phyloP scores from a whole-genome alignment of 2,113 vertebrate species.

The Arenaria interpres region DNA sequence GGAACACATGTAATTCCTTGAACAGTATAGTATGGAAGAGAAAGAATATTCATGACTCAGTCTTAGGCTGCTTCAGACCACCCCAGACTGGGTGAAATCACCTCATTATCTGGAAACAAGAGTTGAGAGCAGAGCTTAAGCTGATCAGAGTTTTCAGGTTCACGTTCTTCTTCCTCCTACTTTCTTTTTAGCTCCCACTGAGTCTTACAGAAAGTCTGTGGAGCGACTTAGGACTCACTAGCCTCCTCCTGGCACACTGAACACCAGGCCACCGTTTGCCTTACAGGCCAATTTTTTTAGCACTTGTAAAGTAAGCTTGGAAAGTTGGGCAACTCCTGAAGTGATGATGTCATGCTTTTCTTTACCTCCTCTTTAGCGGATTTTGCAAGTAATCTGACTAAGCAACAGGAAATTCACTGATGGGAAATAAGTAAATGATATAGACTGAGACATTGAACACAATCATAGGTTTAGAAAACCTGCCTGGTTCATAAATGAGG shows the following conservation, averaged over 20 bases:
- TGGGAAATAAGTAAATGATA: background rate
- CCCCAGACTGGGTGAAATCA: background rate
- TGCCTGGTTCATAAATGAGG: rapidly evolving
- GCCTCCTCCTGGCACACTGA: background rate
- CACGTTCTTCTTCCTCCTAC: background rate
- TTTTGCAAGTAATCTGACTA: background rate
- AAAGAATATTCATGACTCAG: background rate
- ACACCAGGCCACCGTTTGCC: background rate
- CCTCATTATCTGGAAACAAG: background rate
- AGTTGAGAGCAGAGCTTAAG: background rate
- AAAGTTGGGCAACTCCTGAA: background rate
- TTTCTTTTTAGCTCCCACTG: background rate
- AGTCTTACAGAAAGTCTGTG: background rate
- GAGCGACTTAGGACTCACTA: rapidly evolving
- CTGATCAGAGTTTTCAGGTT: background rate
- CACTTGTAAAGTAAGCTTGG: background rate
- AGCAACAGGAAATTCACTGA: background rate
- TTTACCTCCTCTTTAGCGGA: background rate
- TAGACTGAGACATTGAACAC: background rate
- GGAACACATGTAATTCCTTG: background rate
- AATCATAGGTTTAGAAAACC: background rate
- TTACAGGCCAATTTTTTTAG: background rate
- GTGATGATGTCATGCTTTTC: background rate
- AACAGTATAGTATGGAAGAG: background rate
- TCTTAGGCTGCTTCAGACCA: background rate